Evolutionary conservation across 2,797 vertebrate genomes (phyloP).

Genomic region (Diplodus puntazzo): DNA sequence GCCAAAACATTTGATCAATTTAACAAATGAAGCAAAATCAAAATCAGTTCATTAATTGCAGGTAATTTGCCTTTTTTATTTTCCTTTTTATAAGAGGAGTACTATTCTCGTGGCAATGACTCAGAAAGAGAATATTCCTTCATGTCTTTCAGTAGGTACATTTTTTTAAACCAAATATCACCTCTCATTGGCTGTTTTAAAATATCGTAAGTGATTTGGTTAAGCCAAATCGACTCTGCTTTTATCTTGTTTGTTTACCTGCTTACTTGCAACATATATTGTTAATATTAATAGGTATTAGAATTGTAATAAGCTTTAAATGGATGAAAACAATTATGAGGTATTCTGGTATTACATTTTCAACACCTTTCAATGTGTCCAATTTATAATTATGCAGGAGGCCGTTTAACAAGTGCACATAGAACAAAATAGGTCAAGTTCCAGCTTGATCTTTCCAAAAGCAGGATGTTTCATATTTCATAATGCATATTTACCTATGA

Average conservation of each 20-base stretch:
- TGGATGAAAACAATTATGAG: constrained; percentile 67
- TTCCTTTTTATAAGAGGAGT: constrained; percentile 1
- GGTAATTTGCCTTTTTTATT: constrained; percentile 1
- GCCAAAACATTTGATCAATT: constrained; percentile 17
- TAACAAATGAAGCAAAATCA: constrained; percentile 14
- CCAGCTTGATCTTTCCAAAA: constrained; percentile 86
- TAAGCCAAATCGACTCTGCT: constrained; percentile 14
- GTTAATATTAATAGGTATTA: constrained; percentile 40
- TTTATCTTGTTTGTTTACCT: constrained; percentile 47
- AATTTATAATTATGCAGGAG: constrained; percentile 61
- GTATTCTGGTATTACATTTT: constrained; percentile 72
- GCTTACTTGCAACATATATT: constrained; percentile 33
- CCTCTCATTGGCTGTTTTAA: constrained; percentile 9
- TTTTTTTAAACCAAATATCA: constrained; percentile 26
- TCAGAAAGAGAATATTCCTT: constrained; percentile 6
- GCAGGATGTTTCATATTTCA: constrained; percentile 33
- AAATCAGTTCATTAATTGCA: constrained; percentile 21
- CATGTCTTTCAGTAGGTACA: background rate
- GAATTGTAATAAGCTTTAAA: constrained; percentile 45
- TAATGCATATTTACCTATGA: constrained; percentile 31
- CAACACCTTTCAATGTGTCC: constrained; percentile 56
- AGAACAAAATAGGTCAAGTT: constrained; percentile 83
- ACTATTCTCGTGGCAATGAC: constrained; percentile 9
- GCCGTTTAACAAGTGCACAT: constrained; percentile 71
- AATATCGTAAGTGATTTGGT: constrained; percentile 26